Evolutionary conservation across 2,888 invertebrate species (phyloP), one percentile per base, ranked within the genome.

Genomic region (Diarsia brunnea): DNA sequence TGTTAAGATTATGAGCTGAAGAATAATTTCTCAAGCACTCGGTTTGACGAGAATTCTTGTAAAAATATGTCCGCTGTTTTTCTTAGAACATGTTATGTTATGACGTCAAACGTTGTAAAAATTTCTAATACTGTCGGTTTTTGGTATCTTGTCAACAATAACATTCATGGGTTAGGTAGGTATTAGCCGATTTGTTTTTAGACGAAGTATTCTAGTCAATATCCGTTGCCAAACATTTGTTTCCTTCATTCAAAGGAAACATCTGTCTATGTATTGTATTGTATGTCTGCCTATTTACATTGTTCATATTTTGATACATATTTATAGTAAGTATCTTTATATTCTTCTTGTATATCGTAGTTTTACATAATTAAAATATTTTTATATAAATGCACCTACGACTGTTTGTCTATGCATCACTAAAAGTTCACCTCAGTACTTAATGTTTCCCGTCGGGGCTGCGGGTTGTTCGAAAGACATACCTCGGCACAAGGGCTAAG

Each of bases 31-130:
- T 16, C n/a, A 47, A 47, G 67, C 64, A 11, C 51, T 45, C 4
- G n/a, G 4, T 7, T 69, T 38, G 14, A 69, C 38, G 19, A 43
- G 19, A 75, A 81, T 64, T 67, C 45, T 68, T 64, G 27, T 2
- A 1, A 24, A 64, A 66, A 47, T 66, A 14, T 19, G 60, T 51
- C 21, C 14, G 31, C 14, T 47, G 0, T n/a, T 61, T 61, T 65
- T 61, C 19, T 7, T 43, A 1, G 14, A 14, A 66, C 43, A 64
- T 14, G 38, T 38, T 45, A 67, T 63, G 47, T 38, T 27, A 51
- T 47, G n/a, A n/a, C n/a, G 24, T 14, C 31, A 51, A 64, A 45
- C 0, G 51, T 49, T 64, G 49, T 38, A 16, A 43, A 68, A 53
- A 63, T 78, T 68, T n/a, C 55, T 27, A 14, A 77, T 31, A 43